Evolutionary conservation across 2,888 invertebrate species (phyloP), one percentile per base, ranked within the genome.

Genomic region (Spodoptera exigua): DNA sequence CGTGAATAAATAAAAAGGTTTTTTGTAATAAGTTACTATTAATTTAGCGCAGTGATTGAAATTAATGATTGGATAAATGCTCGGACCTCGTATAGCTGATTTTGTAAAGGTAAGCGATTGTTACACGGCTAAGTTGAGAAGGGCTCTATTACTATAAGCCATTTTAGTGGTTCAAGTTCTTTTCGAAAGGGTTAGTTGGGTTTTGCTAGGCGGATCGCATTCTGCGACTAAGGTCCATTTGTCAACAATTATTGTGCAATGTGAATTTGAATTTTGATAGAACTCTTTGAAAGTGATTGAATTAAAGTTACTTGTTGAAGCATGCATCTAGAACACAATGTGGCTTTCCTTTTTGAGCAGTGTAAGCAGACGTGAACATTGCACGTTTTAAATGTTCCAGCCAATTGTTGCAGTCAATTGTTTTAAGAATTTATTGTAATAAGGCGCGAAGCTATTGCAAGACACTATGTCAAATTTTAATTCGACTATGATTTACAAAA

Each of bases 171-270:
- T 80, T 70, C 73, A 77, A 79, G 79, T 79, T 87, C 83, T 82
- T 83, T 84, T 81, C 44, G 67, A 85, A 86, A 85, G 86, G 89
- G 88, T 87, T 84, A 80, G 81, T 76, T 77, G 75, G 78, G 82
- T 87, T 89, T 89, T 87, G 90, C 89, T 87, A 91, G 88, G 86
- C 85, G 82, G 80, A 83, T 88, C 83, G 87, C 90, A 89, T 91
- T 91, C 90, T 89, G 76, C 67, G 72, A 63, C 71, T 77, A 72
- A 56, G 70, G 74, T 75, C 74, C 83, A 85, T 91, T 91, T 91
- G 90, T 88, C 89, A 90, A 89, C 88, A 89, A 89, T 86, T 84
- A 84, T 85, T 88, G 86, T 84, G 88, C 82, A 89, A 89, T 45
- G 39, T 65, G 61, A 57, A 78, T 77, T 78, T 78, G 72, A 74